Conservation (phyloP, 1,140 invertebrate species). For the Drosophila biarmipes region DNA sequence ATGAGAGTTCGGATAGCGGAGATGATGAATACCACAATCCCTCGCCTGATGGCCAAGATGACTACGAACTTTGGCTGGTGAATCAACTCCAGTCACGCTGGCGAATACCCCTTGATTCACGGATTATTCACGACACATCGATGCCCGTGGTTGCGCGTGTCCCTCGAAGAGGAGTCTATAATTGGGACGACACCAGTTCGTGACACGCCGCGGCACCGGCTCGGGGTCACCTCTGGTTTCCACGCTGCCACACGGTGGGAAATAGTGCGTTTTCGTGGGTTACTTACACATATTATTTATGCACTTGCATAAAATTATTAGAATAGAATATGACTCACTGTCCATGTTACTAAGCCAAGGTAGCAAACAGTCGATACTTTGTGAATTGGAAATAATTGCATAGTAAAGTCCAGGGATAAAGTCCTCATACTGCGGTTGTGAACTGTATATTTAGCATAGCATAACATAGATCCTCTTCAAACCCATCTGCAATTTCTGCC, state of each 20-base stretch:
- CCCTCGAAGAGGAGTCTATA: neutral
- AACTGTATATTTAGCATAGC: too few relatives aligned
- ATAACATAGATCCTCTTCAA: too few relatives aligned
- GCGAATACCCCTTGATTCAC: conserved; percentile 28
- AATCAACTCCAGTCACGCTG: conserved; percentile 14
- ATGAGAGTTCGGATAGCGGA: neutral
- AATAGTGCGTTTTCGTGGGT: neutral
- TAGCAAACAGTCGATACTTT: too few relatives aligned
- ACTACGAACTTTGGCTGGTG: conserved; percentile 7
- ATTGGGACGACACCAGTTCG: neutral
- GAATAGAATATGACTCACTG: too few relatives aligned
- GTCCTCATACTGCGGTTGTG: too few relatives aligned
- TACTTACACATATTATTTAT: too few relatives aligned
- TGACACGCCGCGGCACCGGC: neutral
- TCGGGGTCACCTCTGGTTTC: neutral
- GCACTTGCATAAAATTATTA: too few relatives aligned
- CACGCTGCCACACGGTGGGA: neutral
- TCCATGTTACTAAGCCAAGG: too few relatives aligned
- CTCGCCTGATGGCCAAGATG: conserved; percentile 22
- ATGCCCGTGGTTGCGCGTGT: neutral
- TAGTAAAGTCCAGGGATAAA: neutral
- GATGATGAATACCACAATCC: conserved; percentile 13
- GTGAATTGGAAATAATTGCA: neutral
- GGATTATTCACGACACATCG: conserved; percentile 12
- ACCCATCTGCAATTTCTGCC: neutral